A percentile compares a stretch with the other conserved stretches of the same genome.
phyloP scores from a whole-genome alignment of 2,797 vertebrate genomes.

The Acipenser oxyrinchus region DNA sequence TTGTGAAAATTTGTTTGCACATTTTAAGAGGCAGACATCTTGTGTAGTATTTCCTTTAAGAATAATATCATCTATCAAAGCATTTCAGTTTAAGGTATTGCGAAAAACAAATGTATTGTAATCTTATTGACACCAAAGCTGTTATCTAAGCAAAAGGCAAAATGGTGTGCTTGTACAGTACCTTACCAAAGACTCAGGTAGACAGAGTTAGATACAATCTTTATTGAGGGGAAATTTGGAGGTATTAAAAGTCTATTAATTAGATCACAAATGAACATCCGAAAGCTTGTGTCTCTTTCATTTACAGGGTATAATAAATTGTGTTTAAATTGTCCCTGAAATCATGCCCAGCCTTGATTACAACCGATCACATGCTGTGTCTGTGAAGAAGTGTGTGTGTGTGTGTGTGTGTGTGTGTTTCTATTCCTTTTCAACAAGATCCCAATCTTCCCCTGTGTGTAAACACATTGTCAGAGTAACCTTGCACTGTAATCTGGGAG shows the following conservation, averaged over 20 bases:
- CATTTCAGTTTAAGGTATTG: too few species aligned
- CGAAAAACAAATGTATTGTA: too few species aligned
- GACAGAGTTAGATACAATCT: not conserved
- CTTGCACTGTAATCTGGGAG: constrained; percentile 73
- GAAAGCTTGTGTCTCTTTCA: constrained; percentile 63
- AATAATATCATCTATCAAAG: too few species aligned
- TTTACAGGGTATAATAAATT: constrained; percentile 96
- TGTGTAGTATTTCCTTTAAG: too few species aligned
- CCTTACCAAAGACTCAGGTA: too few species aligned
- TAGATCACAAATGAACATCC: constrained; percentile 56
- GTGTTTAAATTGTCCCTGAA: constrained; percentile 99
- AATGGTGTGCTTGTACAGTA: too few species aligned
- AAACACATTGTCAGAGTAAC: constrained; percentile 75
- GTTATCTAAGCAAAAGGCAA: too few species aligned
- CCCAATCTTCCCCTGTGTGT: constrained; percentile 78
- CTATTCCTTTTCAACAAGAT: constrained; percentile 79
- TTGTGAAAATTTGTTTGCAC: too few species aligned
- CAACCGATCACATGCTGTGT: constrained; percentile 90
- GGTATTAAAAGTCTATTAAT: constrained; percentile 49
- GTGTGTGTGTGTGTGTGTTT: constrained; percentile 46
- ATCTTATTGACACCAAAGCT: too few species aligned
- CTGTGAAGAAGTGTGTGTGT: constrained; percentile 43
- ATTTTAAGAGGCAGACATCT: too few species aligned
- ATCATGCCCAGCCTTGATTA: constrained; percentile 98
- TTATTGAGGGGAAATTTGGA: constrained; percentile 21